These are phyloP conservation scores for Pogonus chalceus DNA, from an alignment of 1,140 invertebrate genomes.

Conservation along the genomic window DNA sequence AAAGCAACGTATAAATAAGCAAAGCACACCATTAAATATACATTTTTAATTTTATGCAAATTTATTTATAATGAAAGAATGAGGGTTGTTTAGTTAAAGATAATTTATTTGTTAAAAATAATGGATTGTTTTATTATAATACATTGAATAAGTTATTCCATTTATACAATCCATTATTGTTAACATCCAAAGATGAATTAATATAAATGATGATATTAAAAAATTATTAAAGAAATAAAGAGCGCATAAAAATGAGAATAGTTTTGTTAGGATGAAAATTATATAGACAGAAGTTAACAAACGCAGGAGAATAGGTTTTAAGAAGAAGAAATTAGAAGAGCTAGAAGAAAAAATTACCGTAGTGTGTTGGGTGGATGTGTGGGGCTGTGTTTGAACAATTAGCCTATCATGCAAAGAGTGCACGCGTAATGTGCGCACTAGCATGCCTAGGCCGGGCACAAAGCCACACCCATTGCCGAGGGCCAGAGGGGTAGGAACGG, in stretches of 20 bases:
- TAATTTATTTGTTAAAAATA: no score
- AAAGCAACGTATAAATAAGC: no score
- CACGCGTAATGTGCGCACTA: conserved; percentile 26
- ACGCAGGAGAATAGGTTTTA: conserved; percentile 2
- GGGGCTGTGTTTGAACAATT: conserved; percentile 31
- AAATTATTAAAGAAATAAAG: no score
- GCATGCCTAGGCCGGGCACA: conserved; percentile 22
- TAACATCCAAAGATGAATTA: no score
- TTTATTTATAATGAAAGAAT: no score
- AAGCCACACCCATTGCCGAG: conserved; percentile 13
- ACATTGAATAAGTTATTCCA: no score
- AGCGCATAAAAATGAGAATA: no score
- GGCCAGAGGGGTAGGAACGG: conserved; percentile 17
- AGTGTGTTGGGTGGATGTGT: not conserved
- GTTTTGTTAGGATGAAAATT: not conserved
- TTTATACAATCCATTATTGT: no score
- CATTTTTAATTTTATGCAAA: no score
- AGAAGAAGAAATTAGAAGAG: conserved; percentile 12
- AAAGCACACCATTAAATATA: no score
- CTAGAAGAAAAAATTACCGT: conserved; percentile 21
- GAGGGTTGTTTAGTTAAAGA: no score
- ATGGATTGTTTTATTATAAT: no score
- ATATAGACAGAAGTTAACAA: not conserved
- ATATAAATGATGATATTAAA: not conserved
- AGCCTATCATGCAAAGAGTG: conserved; percentile 37